These are phyloP conservation scores for Spisula subtruncata DNA, from an alignment of 2,888 invertebrate species.

Conservation along the genomic window DNA sequence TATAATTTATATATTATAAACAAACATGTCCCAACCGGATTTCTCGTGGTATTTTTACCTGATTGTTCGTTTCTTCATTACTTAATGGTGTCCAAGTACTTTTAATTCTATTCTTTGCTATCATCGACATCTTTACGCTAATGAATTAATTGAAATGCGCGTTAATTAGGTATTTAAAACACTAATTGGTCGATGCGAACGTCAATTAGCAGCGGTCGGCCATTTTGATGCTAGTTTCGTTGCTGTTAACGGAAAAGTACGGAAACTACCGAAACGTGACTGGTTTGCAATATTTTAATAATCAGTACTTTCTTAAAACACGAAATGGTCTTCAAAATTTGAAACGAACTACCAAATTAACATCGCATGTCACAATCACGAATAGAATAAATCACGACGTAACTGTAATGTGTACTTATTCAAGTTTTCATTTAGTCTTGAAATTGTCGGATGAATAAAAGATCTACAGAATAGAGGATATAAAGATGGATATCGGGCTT, in stretches of 20 bases:
- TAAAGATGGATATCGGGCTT: too few species aligned
- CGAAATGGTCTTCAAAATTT: neutral
- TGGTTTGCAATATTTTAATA: neutral
- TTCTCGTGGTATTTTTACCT: conserved; percentile 77
- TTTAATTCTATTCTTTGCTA: conserved; percentile 84
- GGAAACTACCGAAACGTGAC: conserved; percentile 51
- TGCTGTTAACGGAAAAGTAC: conserved; percentile 67
- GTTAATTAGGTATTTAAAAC: neutral
- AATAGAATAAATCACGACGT: too few species aligned
- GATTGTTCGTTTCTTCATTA: conserved; percentile 85
- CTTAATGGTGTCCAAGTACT: conserved; percentile 87
- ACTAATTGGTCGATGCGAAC: neutral
- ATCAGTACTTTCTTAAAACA: neutral
- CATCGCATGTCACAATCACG: too few species aligned
- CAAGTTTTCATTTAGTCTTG: too few species aligned
- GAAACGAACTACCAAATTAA: neutral
- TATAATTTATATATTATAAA: too few species aligned
- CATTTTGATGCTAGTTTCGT: conserved; percentile 78
- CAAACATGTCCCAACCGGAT: conserved; percentile 53
- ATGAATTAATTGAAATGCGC: neutral
- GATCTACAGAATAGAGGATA: too few species aligned
- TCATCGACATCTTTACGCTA: conserved; percentile 80
- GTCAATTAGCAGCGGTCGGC: conserved; percentile 62
- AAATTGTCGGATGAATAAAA: too few species aligned
- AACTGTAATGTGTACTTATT: too few species aligned